Percentiles rank a stretch among this genome's conserved stretches.
Evolutionary conservation across 2,797 vertebrate species (phyloP).

Genomic region (Periophthalmus magnuspinnatus): DNA sequence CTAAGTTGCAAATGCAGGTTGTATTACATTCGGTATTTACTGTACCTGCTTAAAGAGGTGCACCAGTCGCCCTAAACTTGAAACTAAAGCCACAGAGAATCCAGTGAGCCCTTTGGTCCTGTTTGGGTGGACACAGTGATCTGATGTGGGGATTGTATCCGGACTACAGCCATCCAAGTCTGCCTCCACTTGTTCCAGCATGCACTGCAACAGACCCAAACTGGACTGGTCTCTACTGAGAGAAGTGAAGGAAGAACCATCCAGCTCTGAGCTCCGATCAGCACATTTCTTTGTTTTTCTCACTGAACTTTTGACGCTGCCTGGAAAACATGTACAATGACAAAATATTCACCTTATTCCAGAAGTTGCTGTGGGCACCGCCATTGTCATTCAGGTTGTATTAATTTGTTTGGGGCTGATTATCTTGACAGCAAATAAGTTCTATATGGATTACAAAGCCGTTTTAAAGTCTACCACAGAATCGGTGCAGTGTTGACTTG

Average conservation of each 20-base stretch:
- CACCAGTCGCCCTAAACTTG: conserved; percentile 83
- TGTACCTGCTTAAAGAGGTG: conserved; percentile 84
- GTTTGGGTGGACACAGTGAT: conserved; percentile 38
- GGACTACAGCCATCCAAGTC: conserved; percentile 80
- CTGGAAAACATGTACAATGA: conserved; percentile 41
- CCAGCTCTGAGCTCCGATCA: conserved; percentile 48
- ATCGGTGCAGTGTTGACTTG: too few species aligned
- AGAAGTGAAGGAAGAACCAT: conserved; percentile 62
- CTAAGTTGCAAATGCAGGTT: background rate
- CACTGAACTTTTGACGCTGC: conserved; percentile 52
- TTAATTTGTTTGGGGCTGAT: too few species aligned
- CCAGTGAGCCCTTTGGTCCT: conserved; percentile 79
- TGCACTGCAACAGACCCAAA: conserved; percentile 82
- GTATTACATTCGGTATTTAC: background rate
- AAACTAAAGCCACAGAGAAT: conserved; percentile 88
- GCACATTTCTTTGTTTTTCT: conserved; percentile 53
- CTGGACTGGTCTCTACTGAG: conserved; percentile 70
- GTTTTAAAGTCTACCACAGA: too few species aligned
- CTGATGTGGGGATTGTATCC: conserved; percentile 53
- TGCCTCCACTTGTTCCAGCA: conserved; percentile 85
- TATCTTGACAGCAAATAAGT: too few species aligned
- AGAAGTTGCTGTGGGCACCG: too few species aligned
- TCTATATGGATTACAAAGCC: too few species aligned
- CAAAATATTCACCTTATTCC: too few species aligned
- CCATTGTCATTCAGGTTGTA: too few species aligned